A percentile compares a stretch with the other conserved stretches of the same genome.
Evolutionary conservation across 2,797 vertebrate species (phyloP).

Genomic region (Coregonus suidteri): DNA sequence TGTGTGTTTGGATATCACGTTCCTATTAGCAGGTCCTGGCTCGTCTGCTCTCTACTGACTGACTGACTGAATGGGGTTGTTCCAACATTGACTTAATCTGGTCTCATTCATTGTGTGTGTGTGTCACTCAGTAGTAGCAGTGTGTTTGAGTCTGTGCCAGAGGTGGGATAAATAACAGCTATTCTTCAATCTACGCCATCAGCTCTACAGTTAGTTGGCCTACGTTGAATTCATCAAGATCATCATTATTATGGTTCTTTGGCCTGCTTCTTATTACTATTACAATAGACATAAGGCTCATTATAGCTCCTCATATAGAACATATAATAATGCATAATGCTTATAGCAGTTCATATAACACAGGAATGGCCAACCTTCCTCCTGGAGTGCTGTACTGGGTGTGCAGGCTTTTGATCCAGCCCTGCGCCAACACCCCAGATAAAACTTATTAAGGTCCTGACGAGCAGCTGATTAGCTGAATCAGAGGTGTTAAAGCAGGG

Average conservation of each 20-base stretch:
- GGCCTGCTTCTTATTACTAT: background rate
- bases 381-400: background rate
- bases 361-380: background rate
- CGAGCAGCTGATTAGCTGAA: background rate
- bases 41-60: conserved; percentile 3
- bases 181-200: background rate
- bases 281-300: background rate
- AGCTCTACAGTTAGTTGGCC: background rate
- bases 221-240: background rate
- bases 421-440: background rate
- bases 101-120: background rate
- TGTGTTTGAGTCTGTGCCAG: background rate
- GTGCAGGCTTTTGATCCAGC: background rate
- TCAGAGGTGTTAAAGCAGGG: background rate
- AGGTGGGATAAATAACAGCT: background rate
- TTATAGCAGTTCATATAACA: background rate
- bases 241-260: background rate
- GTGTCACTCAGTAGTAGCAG: background rate
- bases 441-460: background rate
- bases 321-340: background rate
- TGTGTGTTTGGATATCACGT: conserved; percentile 45
- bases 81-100: background rate
- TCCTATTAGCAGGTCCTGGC: conserved; percentile 39
- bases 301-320: background rate
- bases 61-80: background rate